These are phyloP conservation scores for Ornithorhynchus anatinus DNA, from an alignment of 2,113 vertebrate species.

Conservation along the genomic window DNA sequence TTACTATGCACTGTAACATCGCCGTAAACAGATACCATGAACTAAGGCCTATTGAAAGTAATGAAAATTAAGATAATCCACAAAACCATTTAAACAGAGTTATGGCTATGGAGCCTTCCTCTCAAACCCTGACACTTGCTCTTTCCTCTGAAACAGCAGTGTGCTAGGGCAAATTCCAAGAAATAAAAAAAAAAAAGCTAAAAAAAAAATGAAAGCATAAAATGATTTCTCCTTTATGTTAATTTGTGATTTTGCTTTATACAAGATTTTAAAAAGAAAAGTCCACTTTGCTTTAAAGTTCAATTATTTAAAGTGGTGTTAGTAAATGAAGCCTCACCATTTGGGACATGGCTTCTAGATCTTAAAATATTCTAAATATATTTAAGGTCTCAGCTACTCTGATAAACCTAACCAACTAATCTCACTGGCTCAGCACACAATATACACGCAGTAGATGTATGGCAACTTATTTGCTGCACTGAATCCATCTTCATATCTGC, in stretches of 20 bases:
- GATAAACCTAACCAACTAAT: not conserved
- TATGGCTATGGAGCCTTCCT: conserved; percentile 2
- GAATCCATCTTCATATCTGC: not conserved
- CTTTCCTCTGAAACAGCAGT: not conserved
- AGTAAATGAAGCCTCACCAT: not conserved
- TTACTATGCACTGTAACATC: conserved; percentile 13
- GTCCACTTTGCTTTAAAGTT: too few relatives aligned
- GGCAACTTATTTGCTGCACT: not conserved
- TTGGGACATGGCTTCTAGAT: not conserved
- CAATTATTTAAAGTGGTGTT: too few relatives aligned
- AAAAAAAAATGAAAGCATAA: too few relatives aligned
- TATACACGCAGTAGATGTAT: not conserved
- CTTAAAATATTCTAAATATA: not conserved
- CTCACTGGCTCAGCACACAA: not conserved
- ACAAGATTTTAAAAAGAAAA: too few relatives aligned
- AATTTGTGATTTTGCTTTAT: too few relatives aligned
- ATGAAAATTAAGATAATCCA: conserved; percentile 58
- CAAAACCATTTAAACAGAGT: conserved; percentile 10
- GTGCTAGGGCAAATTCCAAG: not conserved
- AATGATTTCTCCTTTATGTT: too few relatives aligned
- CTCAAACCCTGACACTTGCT: not conserved
- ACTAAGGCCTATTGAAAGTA: conserved; percentile 42
- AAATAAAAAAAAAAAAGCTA: not conserved
- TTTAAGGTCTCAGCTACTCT: not conserved
- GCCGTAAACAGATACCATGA: conserved; percentile 12